Evolutionary conservation across 2,888 invertebrate genomes (phyloP), one percentile per base, ranked within the genome.

Genomic region (Metalampra italica): DNA sequence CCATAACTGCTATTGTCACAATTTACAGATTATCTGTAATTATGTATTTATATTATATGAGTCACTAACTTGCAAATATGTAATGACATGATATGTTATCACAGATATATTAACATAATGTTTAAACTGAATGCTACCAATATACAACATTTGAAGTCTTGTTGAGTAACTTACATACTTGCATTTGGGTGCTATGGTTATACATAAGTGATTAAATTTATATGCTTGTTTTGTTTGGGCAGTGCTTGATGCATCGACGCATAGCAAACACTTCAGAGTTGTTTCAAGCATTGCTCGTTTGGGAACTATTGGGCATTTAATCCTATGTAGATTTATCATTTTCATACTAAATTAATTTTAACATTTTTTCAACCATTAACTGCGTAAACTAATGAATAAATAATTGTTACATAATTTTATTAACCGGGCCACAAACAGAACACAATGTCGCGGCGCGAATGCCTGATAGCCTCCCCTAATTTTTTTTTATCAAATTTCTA

Each of bases 231-330:
- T 52, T 82, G 78, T 83, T 58, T 66, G 79, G 77, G 79, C 72
- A 67, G 69, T 78, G 77, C 64, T 82, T 70, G 85, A 82, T 54
- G 66, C 78, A 75, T 65, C 51, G 52, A 53, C 52, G 56, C 32
- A 51, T 43, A 44, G 49, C 44, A 46, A 41, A 46, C 15, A 50
- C 40, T 37, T 48, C 40, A 29, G 29, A 22, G 38, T 45, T 51
- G 80, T 69, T 46, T 82, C 88, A 74, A 78, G 71, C 77, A 75
- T 75, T 75, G 82, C 77, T 77, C 80, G 60, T 67, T 60, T 86
- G 90, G 90, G 90, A 85, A 88, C 90, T 90, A 88, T 90, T 90
- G 90, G 90, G 90, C 90, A 90, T 90, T 88, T 90, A 90, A 90
- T 89, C 83, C 85, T 88, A 78, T 89, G 82, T 78, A 44, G 82